Evolutionary conservation across 2,888 invertebrate species (phyloP), one percentile per base, ranked within the genome.

Genomic region (Eupithecia pulchellata): DNA sequence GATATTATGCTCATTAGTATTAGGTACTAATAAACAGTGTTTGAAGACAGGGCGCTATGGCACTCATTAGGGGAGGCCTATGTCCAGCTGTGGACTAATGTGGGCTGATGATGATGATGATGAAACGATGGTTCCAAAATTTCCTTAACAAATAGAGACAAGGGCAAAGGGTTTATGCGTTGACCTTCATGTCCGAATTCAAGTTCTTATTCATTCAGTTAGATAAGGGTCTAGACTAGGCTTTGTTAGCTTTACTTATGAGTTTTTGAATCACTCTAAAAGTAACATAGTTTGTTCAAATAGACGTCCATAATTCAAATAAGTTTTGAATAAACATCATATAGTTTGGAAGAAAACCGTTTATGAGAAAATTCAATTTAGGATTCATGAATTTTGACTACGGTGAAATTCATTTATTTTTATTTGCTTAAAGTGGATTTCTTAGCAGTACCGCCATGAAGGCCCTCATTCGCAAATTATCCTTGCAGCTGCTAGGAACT

Each of bases 221-320:
- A 36, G 47, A 62, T 61, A 68, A 52, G 62, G 62, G 36, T 66
- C 62, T 11, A 64, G 52, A 39, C 36, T 2, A 6, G 2, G 47
- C 47, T 29, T 36, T 58, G 42, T 64, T 64, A 60, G 64, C 47
- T 47, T 27, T 29, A 42, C 68, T 68, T 68, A 68, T 57, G 57
- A 63, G 63, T 64, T 68, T 64, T 60, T 47, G n/a, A 69, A 52
- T 60, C 58, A 39, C 30, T 13, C 2, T 20, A 11, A 34, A 25
- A 34, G 32, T 42, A 32, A 13, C 17, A n/a, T 13, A 32, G 32
- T 2, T 60, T 60, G 32, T 32, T 32, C 58, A 66, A 34, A 67
- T 61, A 60, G n/a, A n/a, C 27, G 47, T 27, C 17, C 25, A 62
- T 62, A 36, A 66, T 60, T 30, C n/a, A 42, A 60, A 60, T 60